Percentiles rank a stretch among this genome's conserved stretches.
Conservation (phyloP, 2,113 vertebrate genomes). For the Gorsachius goisagi region DNA sequence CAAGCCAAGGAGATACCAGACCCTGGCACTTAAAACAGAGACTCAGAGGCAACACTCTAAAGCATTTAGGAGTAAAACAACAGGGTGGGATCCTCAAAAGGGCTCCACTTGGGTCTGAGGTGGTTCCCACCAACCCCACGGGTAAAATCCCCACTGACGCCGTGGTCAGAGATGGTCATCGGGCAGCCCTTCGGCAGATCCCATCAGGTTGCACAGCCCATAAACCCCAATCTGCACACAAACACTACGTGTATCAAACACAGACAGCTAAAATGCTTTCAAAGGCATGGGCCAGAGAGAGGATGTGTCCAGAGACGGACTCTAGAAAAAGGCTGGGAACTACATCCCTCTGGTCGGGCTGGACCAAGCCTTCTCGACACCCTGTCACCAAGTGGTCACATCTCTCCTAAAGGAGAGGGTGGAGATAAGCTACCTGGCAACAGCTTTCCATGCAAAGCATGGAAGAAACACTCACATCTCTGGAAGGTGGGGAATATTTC, state of each 20-base stretch:
- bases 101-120: neutral
- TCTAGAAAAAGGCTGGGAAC: neutral
- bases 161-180: neutral
- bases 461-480: neutral
- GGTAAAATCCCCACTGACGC: neutral
- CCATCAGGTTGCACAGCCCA: neutral
- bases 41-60: neutral
- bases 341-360: neutral
- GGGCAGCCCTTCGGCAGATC: neutral
- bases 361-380: neutral
- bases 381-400: neutral
- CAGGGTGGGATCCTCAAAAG: neutral
- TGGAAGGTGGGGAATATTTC: neutral
- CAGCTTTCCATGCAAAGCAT: neutral
- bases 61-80: neutral
- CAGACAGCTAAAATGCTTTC: neutral
- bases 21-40: neutral
- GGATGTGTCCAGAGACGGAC: neutral
- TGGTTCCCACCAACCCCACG: fast-evolving
- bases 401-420: neutral
- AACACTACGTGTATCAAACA: no score
- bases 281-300: neutral
- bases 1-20: neutral
- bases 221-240: neutral
- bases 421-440: neutral